Evolutionary conservation across 2,888 invertebrate genomes (phyloP).

Genomic region (Entomobrya multifasciata): DNA sequence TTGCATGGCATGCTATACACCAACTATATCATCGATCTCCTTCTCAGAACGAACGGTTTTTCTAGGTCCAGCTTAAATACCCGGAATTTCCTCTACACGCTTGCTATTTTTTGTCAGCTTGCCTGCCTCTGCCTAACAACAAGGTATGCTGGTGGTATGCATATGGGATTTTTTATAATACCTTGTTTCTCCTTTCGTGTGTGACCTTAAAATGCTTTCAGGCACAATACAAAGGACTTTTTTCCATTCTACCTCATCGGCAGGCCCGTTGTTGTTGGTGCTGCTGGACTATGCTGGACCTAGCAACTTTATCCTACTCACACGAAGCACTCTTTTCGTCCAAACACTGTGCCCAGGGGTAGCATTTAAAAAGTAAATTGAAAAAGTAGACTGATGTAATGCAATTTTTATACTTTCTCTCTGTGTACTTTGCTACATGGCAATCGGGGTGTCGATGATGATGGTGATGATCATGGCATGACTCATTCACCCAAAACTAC

Average conservation of each 20-base stretch:
- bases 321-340: neutral
- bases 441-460: neutral
- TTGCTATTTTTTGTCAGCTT: slow-evolving; percentile 13
- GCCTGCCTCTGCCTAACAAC: slow-evolving; percentile 37
- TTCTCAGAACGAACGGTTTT: neutral
- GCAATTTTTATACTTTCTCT: slow-evolving; percentile 25
- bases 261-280: neutral
- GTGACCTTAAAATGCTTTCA: slow-evolving; percentile 55
- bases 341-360: slow-evolving; percentile 36
- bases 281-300: slow-evolving; percentile 48
- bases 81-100: slow-evolving; percentile 16
- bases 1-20: neutral
- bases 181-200: neutral
- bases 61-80: slow-evolving; percentile 30
- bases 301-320: neutral
- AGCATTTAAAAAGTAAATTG: neutral
- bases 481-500: neutral
- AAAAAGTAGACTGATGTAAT: neutral
- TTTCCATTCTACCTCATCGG: neutral
- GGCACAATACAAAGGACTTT: slow-evolving; percentile 48
- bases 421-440: slow-evolving; percentile 1
- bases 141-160: slow-evolving; percentile 20
- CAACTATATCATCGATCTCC: slow-evolving; percentile 54
- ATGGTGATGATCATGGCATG: neutral
- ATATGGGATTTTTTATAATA: neutral